Evolutionary conservation across 2,888 invertebrate species (phyloP).

Genomic region (Smittia sp.): DNA sequence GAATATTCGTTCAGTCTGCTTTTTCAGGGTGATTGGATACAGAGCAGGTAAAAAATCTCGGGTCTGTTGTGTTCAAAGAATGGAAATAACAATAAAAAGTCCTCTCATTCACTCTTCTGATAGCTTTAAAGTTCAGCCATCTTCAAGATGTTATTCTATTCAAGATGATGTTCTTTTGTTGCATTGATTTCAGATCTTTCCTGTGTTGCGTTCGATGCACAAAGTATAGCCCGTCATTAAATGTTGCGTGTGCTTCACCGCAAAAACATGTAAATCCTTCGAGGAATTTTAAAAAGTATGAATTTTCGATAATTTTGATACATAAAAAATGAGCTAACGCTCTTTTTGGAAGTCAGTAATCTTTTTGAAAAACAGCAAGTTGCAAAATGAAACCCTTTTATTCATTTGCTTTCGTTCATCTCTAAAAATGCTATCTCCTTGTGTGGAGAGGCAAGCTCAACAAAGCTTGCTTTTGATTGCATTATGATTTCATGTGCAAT

Average conservation of each 20-base stretch:
- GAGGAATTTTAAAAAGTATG: too few relatives aligned
- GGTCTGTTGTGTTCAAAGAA: neutral
- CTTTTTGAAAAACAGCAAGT: too few relatives aligned
- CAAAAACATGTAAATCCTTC: too few relatives aligned
- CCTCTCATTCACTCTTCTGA: constrained; percentile 36
- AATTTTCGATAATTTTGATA: too few relatives aligned
- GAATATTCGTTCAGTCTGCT: neutral
- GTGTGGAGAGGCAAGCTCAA: neutral
- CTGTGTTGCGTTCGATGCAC: neutral
- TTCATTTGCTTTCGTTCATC: neutral
- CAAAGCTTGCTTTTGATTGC: neutral
- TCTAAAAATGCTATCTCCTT: neutral
- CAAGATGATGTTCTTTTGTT: neutral
- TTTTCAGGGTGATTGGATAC: constrained; percentile 4
- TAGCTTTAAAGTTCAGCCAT: constrained; percentile 36
- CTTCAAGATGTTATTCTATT: constrained; percentile 36
- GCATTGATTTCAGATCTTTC: neutral
- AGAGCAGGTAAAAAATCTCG: constrained; percentile 12
- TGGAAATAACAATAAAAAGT: constrained; percentile 32
- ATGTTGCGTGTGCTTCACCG: too few relatives aligned
- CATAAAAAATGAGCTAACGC: too few relatives aligned
- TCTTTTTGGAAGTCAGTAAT: too few relatives aligned
- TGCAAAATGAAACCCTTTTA: too few relatives aligned
- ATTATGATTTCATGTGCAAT: constrained; percentile 31
- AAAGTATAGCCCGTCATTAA: too few relatives aligned